A percentile compares a stretch with the other conserved stretches of the same genome.
Conservation (phyloP, 2,888 invertebrate genomes). For the Nasonovia ribisnigri region DNA sequence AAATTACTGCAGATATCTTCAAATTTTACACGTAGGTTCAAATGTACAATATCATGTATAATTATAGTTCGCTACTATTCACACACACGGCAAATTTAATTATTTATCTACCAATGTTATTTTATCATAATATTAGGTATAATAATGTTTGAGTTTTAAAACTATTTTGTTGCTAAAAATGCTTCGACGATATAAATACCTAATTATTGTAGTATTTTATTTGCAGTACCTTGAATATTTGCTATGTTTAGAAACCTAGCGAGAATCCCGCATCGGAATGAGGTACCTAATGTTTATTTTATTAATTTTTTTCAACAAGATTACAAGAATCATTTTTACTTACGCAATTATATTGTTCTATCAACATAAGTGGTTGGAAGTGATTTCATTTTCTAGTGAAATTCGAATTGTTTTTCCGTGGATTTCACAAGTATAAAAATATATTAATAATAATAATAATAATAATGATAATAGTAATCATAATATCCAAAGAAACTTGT, state of each 20-base stretch:
- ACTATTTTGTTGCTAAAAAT: background rate
- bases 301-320: background rate
- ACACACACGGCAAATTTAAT: background rate
- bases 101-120: background rate
- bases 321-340: background rate
- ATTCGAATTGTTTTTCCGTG: conserved; percentile 22
- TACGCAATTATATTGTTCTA: background rate
- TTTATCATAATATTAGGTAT: background rate
- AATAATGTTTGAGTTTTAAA: background rate
- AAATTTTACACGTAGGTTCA: background rate
- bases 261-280: background rate
- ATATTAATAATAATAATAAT: conserved; percentile 23
- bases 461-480: background rate
- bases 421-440: conserved; percentile 22
- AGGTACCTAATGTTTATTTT: background rate
- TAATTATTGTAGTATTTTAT: background rate
- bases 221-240: background rate
- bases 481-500: conserved; percentile 30
- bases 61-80: background rate
- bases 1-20: background rate
- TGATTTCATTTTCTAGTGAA: conserved; percentile 18
- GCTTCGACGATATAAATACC: background rate
- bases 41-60: background rate
- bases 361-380: background rate
- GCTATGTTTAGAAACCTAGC: background rate